Percentiles rank a stretch among this genome's conserved stretches.
phyloP scores from a whole-genome alignment of 2,888 invertebrate species.

The Drosophila nr. perissopoda region DNA sequence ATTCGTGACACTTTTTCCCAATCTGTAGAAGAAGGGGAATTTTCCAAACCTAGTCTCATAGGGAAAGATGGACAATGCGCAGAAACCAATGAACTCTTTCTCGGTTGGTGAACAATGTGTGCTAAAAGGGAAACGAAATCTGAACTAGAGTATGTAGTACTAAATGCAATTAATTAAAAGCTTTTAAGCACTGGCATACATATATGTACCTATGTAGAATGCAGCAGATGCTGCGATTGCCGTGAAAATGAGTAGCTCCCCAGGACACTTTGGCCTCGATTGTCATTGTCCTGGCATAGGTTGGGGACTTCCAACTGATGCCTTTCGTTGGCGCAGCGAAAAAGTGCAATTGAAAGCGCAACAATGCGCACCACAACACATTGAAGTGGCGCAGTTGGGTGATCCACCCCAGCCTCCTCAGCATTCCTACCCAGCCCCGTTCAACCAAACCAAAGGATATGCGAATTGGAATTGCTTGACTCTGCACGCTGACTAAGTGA shows the following conservation, averaged over 20 bases:
- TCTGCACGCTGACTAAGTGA: slow-evolving; percentile 50
- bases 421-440: not conserved
- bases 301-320: slow-evolving; percentile 50
- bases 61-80: not conserved
- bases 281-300: slow-evolving; percentile 55
- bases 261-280: slow-evolving; percentile 37
- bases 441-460: slow-evolving; percentile 44
- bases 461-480: slow-evolving; percentile 54
- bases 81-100: not conserved
- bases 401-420: slow-evolving; percentile 14
- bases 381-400: slow-evolving; percentile 56
- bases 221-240: slow-evolving; percentile 43
- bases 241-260: slow-evolving; percentile 66
- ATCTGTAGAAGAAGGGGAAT: not conserved
- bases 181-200: slow-evolving; percentile 40
- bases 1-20: not conserved
- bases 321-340: slow-evolving; percentile 52
- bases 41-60: not conserved
- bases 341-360: slow-evolving; percentile 74
- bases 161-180: slow-evolving; percentile 79
- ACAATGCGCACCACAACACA: slow-evolving; percentile 79
- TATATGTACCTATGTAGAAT: slow-evolving; percentile 19
- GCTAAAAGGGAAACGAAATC: slow-evolving; percentile 30
- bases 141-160: slow-evolving; percentile 50
- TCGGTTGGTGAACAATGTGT: not conserved